Percentiles rank a stretch among this genome's conserved stretches.
These are phyloP conservation scores for Nyleta sp. DNA, from an alignment of 2,888 invertebrate species.

Conservation along the genomic window DNA sequence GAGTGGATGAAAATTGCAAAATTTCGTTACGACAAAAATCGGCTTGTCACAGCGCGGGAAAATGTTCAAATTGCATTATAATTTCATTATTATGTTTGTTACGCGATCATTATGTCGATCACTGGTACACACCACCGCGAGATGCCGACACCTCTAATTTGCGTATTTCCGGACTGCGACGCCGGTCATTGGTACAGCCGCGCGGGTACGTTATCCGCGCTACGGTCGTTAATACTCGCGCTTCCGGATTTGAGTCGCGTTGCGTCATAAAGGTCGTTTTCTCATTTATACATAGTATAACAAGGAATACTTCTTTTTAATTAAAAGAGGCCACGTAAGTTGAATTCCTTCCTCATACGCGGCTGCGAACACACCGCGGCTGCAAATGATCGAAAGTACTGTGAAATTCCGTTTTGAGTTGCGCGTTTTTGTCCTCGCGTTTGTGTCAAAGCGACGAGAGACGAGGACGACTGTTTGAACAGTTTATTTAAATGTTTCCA, in stretches of 20 bases:
- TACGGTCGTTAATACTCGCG: slow-evolving; percentile 32
- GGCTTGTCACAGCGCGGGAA: no score
- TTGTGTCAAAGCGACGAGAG: neutral
- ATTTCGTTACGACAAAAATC: no score
- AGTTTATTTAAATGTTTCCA: no score
- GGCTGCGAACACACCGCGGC: neutral
- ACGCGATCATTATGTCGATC: slow-evolving; percentile 48
- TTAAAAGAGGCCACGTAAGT: slow-evolving; percentile 41
- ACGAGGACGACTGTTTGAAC: no score
- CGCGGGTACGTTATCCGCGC: slow-evolving; percentile 15
- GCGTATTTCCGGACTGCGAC: slow-evolving; percentile 30
- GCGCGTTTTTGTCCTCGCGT: neutral
- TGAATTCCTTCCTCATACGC: slow-evolving; percentile 33
- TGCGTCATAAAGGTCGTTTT: slow-evolving; percentile 52
- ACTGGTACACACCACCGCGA: slow-evolving; percentile 28
- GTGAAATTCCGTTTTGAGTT: slow-evolving; percentile 15
- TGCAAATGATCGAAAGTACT: slow-evolving; percentile 23
- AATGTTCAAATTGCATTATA: neutral
- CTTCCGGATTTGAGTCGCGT: slow-evolving; percentile 45
- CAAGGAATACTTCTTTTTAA: slow-evolving; percentile 41
- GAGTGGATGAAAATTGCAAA: no score
- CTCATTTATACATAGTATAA: slow-evolving; percentile 41
- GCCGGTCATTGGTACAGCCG: slow-evolving; percentile 21
- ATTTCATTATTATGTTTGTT: slow-evolving; percentile 47
- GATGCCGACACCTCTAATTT: slow-evolving; percentile 38